Base-by-base conservation (phyloP, 2,797 vertebrate species). In the Atherinosoma microstoma region DNA sequence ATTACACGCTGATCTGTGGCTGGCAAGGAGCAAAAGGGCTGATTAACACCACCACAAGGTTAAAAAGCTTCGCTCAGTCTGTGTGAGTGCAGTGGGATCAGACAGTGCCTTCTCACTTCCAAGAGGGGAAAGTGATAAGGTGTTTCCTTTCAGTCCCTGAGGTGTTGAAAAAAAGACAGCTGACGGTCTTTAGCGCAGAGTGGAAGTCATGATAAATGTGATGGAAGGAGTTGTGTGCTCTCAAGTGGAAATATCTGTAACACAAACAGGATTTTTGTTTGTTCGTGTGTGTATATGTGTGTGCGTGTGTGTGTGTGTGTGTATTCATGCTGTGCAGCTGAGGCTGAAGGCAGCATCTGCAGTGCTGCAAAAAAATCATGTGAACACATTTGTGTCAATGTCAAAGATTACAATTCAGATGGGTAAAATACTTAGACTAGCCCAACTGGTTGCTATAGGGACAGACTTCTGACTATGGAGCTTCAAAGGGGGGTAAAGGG, bases 1-100 rank as follows among this genome's bases (percentile, higher is more conserved):
- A 91, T 93, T 89, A 92, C 70, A 75, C 12, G 58, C 73, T 87
- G 84, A 88, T 85, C 79, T 81, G 75, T 62, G 73, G 51, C 78
- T 78, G 82, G 82, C 77, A 32, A 38, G 67, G 70, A 79, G 82
- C 75, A 71, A 69, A 47, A 77, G 76, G 75, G 78, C 68, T 85
- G 81, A 87, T 89, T 88, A 84, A 87, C 85, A 57, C 60, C 29
- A 67, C 80, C 74, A 79, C 76, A 57, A 84, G 84, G 85, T 91
- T 86, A 90, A 87, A 92, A 88, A 87, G 73, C 82, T 77, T 61
- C 59, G 6, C 68, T 73, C 87, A 83, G 86, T 87, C 73, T 76
- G 77, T n/a, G 30, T 1, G 70, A 70, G 67, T 22, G 49, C 6
- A 1, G 42, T 0, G 58, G 76, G 82, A 78, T 88, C 58, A 79